Evolutionary conservation across 2,113 vertebrate species (phyloP).

Genomic region (Bubalus kerabau): DNA sequence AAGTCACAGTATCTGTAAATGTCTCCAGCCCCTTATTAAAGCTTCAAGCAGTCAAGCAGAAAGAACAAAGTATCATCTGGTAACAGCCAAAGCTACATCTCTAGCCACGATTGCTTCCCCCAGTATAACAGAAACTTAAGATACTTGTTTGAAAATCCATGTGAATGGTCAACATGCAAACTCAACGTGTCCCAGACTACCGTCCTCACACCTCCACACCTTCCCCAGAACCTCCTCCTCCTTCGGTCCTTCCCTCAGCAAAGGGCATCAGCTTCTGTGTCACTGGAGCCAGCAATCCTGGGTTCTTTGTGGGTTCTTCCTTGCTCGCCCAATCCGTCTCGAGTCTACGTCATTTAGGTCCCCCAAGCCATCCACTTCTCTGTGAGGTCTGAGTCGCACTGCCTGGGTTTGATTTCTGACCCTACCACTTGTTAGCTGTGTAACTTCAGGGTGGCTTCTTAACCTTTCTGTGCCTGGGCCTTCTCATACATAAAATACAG

Average conservation of each 20-base stretch:
- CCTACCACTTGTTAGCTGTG: neutral
- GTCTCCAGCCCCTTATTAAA: neutral
- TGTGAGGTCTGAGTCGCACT: neutral
- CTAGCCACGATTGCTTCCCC: neutral
- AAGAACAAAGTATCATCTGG: neutral
- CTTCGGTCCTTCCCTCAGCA: neutral
- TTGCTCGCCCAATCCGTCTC: neutral
- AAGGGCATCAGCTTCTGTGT: neutral
- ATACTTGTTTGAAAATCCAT: neutral
- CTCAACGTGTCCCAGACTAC: accelerated
- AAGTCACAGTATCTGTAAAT: neutral
- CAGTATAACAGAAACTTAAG: too few relatives aligned
- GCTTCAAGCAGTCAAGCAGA: neutral
- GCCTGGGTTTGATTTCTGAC: neutral
- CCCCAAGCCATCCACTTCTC: neutral
- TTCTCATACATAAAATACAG: neutral
- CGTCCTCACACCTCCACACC: neutral
- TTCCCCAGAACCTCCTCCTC: neutral
- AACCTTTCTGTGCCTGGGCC: neutral
- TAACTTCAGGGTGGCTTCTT: neutral
- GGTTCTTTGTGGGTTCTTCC: too few relatives aligned
- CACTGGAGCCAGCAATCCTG: accelerated
- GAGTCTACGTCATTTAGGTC: neutral
- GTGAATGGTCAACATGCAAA: neutral
- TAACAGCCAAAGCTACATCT: neutral